These are phyloP conservation scores for Zaprionus taronus DNA, from an alignment of 1,140 invertebrate species.

Conservation along the genomic window DNA sequence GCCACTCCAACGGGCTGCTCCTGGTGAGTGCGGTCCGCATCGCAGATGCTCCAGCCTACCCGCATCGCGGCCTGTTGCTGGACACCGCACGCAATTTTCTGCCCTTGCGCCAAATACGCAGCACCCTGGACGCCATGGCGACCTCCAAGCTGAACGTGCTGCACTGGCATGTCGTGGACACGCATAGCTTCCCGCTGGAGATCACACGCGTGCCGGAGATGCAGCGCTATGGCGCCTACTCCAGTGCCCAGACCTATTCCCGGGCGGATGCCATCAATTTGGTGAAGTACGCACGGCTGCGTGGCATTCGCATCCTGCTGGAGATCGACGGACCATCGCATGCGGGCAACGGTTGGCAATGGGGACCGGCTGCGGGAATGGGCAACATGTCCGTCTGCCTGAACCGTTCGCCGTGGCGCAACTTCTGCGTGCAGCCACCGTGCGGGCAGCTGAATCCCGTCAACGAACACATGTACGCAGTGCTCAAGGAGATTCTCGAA, in stretches of 20 bases:
- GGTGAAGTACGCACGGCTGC: conserved; percentile 88
- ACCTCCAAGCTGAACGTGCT: conserved; percentile 93
- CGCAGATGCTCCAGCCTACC: conserved; percentile 89
- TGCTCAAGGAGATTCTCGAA: conserved; percentile 88
- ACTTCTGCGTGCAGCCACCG: conserved; percentile 92
- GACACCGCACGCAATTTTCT: conserved; percentile 92
- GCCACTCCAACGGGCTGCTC: conserved; percentile 78
- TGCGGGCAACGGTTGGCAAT: conserved; percentile 93
- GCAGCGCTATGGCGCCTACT: conserved; percentile 90
- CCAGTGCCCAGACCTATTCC: conserved; percentile 88
- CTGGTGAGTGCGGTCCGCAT: conserved; percentile 85
- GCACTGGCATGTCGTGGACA: conserved; percentile 94
- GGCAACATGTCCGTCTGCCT: conserved; percentile 91
- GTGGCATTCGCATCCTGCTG: conserved; percentile 91
- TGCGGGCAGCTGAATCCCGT: conserved; percentile 94
- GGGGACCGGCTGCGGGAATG: conserved; percentile 88
- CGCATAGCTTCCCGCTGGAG: conserved; percentile 93
- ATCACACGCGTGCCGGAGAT: conserved; percentile 90
- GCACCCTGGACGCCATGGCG: conserved; percentile 92
- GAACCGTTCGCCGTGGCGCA: conserved; percentile 90
- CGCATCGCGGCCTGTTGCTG: conserved; percentile 90
- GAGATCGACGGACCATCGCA: conserved; percentile 95
- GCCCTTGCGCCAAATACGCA: conserved; percentile 87
- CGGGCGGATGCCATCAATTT: conserved; percentile 89
- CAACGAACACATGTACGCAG: conserved; percentile 89